Evolutionary conservation across 2,797 vertebrate species (phyloP), one percentile per base, ranked within the genome.

Genomic region (Anguilla anguilla): DNA sequence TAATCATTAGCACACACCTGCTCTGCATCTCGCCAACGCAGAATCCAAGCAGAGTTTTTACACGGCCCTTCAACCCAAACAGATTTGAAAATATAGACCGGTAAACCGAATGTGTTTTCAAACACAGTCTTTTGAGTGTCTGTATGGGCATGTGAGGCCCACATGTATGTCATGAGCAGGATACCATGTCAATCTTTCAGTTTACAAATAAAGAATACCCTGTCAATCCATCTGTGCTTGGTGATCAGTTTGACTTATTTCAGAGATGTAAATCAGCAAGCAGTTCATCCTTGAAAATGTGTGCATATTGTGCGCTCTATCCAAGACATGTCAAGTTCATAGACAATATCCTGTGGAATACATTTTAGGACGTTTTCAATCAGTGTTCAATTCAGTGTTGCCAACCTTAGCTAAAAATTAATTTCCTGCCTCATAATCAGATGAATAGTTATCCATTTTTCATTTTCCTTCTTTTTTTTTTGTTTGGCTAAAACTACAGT

Each of bases 1-100:
- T 97, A 95, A 96, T 97, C 95, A 96, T 97, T 96, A 96, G 92
- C 95, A 96, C 96, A 95, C 97, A 97, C 96, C 97, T 97, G 97
- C 95, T 96, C 94, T 94, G 91, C 94, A 90, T 92, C 92, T 95
- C 91, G 86, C 92, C 92, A 95, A 94, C 87, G 91, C 94, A 95
- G 95, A 94, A 94, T 95, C 95, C 93, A 92, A 87, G 86, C 51
- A 93, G 95, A 95, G 95, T 95, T 96, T 94, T 96, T 94, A 95
- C 91, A 91, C 82, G 88, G 86, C 59, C 88, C 83, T 88, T 90
- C 86, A 85, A 88, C 88, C 72, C 87, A 88, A 92, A 90, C 89
- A 88, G 87, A 72, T 90, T 92, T 91, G 64, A 67, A 51, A 17
- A 72, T 28, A 28, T 13, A 28, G n/a, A 28, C 31, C 5, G 0